Base-by-base conservation (phyloP, 2,113 vertebrate species). In the Rhizomys pruinosus region DNA sequence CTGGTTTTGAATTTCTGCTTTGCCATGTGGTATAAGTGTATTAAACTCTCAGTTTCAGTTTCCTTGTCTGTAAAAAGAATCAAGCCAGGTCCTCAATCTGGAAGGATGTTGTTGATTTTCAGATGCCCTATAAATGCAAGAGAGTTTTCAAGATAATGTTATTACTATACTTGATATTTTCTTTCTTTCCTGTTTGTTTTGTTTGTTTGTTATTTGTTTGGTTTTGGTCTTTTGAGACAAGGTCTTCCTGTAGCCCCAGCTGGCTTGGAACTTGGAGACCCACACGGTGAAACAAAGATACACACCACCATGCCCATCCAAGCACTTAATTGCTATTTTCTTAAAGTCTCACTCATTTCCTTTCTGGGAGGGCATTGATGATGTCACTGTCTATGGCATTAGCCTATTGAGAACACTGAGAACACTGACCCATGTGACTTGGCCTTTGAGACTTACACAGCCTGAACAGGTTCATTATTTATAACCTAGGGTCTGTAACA, bases 101-200 rank as follows among this genome's bases (percentile, higher is more conserved):
- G 32, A 91, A 92, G 52, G 47, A 32, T 47, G 16, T 63, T 78
- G 63, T 63, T 37, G 47, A 22, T 89, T 95, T 61, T 68, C 27
- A 34, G 76, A 44, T 68, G 17, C 25, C 69, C 37, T 87, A 10
- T 69, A 79, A 64, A 34, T 27, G 12, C 73, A 80, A 52, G 71
- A 1, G 84, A 57, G 74, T 87, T 92, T 66, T 92, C 0, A 5
- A 91, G 23, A 16, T 23, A 34, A 2, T 85, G 12, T 87, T 64
- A 16, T 61, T 90, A 73, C 84, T 93, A 88, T 42, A 92, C 78
- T 87, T 19, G 34, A 32, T 39, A 25, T 61, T 87, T 93, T 47
- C 66, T 55, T 91, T n/a, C n/a, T n/a, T n/a, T n/a, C n/a, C n/a
- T n/a, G n/a, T n/a, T n/a, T n/a, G n/a, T n/a, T n/a, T n/a, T n/a